A percentile compares a stretch with the other conserved stretches of the same genome.
phyloP scores from a whole-genome alignment of 2,797 vertebrate species.

The Halcyon chelicuti region DNA sequence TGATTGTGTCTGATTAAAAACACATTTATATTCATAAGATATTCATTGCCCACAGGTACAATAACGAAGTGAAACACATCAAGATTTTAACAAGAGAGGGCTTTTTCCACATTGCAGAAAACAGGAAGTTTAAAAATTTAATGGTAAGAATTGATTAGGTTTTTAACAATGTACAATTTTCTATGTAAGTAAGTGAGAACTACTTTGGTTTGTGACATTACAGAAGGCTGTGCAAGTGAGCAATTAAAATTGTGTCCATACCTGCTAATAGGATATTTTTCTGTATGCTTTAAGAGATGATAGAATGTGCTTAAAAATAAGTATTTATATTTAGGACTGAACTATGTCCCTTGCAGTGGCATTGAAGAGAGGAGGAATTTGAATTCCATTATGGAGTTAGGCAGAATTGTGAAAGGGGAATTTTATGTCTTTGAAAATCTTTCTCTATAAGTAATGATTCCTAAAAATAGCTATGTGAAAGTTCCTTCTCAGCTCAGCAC shows the following conservation, averaged over 20 bases:
- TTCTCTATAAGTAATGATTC: background rate
- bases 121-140: slow-evolving; percentile 97
- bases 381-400: background rate
- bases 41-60: slow-evolving; percentile 95
- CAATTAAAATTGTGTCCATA: background rate
- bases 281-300: background rate
- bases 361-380: background rate
- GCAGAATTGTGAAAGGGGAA: background rate
- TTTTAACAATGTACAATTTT: slow-evolving; percentile 25
- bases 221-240: background rate
- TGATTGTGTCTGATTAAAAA: slow-evolving; percentile 91
- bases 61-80: slow-evolving; percentile 99
- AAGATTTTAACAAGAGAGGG: slow-evolving; percentile 97
- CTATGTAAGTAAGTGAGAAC: background rate
- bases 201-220: slow-evolving; percentile 34
- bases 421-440: background rate
- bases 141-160: slow-evolving; percentile 87
- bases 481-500: background rate
- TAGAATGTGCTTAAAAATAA: background rate
- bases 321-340: background rate
- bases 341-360: background rate
- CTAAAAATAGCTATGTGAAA: background rate
- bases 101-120: slow-evolving; percentile 96
- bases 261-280: background rate
- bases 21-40: slow-evolving; percentile 95